Conservation (phyloP, 1,140 invertebrate genomes). For the Zaprionus africanus region DNA sequence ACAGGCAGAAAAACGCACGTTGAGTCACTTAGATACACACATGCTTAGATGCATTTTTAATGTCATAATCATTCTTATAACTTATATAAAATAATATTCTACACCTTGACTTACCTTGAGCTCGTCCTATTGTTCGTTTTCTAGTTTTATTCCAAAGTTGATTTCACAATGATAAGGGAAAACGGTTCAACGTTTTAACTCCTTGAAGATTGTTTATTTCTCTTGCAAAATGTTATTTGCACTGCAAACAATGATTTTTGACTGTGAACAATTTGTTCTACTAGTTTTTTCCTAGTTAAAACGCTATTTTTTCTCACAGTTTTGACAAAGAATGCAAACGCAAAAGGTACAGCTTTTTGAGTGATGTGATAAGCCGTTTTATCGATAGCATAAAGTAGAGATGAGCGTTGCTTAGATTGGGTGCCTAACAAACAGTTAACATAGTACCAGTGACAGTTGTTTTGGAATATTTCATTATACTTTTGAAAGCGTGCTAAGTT, state of each 20-base stretch:
- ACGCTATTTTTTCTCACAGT: constrained; percentile 23
- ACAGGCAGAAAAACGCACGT: neutral
- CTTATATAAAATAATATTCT: neutral
- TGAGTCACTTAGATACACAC: constrained; percentile 27
- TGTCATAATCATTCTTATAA: neutral
- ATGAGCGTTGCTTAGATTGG: neutral
- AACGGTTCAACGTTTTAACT: neutral
- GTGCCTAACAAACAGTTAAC: neutral
- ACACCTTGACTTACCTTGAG: constrained; percentile 27
- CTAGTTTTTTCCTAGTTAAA: constrained; percentile 6
- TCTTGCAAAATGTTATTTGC: constrained; percentile 20
- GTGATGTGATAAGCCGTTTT: neutral
- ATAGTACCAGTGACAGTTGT: neutral
- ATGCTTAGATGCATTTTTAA: neutral
- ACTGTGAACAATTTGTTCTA: neutral
- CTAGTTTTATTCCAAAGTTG: no score
- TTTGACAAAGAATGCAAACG: constrained; percentile 37
- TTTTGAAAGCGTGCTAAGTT: neutral
- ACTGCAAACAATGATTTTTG: neutral
- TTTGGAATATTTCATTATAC: neutral
- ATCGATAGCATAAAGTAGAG: constrained; percentile 1
- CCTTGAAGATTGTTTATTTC: neutral
- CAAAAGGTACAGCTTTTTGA: constrained; percentile 23
- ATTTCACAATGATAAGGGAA: neutral
- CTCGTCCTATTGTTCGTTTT: constrained; percentile 2